Conservation (phyloP, 1,140 invertebrate species). For the Pentalonia nigronervosa region DNA sequence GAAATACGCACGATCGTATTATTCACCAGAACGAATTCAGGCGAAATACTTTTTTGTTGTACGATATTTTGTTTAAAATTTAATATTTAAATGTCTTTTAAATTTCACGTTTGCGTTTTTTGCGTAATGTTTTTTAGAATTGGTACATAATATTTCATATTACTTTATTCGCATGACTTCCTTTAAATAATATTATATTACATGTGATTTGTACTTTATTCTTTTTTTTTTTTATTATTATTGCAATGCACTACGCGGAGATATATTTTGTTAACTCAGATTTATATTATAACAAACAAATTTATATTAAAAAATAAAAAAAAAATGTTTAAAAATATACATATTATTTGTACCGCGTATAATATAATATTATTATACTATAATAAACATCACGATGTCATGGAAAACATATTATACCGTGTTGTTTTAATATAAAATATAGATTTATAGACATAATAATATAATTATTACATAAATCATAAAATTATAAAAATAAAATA, state of each 20-base stretch:
- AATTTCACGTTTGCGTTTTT: not conserved
- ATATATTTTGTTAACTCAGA: not conserved
- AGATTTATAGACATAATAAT: not conserved
- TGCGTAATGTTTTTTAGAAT: not conserved
- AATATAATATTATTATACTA: not conserved
- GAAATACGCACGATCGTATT: not conserved
- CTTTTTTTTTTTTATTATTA: not conserved
- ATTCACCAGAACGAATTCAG: not conserved
- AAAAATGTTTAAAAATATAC: not conserved
- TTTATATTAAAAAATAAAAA: not conserved
- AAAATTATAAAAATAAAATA: not conserved
- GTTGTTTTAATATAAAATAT: not conserved
- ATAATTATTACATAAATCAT: not conserved
- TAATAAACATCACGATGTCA: not conserved
- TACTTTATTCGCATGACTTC: constrained; percentile 1
- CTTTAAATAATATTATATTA: constrained; percentile 3
- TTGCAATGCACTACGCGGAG: not conserved
- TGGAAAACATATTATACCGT: not conserved
- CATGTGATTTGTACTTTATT: not conserved
- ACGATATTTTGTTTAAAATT: constrained; percentile 14
- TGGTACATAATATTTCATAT: constrained; percentile 40
- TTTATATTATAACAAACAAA: not conserved
- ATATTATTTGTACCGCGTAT: not conserved
- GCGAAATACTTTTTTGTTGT: constrained; percentile 4
- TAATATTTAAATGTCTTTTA: constrained; percentile 39